A percentile compares a stretch with the other conserved stretches of the same genome.
These are phyloP conservation scores for Drosophila lini DNA, from an alignment of 1,140 invertebrate genomes.

Conservation along the genomic window DNA sequence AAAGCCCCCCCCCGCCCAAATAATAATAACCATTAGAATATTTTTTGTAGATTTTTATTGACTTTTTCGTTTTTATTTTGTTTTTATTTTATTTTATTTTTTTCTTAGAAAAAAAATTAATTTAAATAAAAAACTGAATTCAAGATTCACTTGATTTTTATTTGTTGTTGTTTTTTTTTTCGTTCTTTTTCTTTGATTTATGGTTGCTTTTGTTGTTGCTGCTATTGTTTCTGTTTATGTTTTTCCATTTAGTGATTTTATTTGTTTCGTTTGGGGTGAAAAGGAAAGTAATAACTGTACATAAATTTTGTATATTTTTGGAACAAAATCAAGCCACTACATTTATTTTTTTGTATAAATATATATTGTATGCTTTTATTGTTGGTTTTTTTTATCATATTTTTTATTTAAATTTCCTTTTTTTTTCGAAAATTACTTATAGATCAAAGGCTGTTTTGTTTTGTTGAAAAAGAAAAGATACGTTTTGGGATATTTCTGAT, in stretches of 20 bases:
- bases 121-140: constrained; percentile 41
- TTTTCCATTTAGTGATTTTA: constrained; percentile 14
- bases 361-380: constrained; percentile 50
- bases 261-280: background rate
- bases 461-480: constrained; percentile 13
- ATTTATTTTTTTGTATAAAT: constrained; percentile 43
- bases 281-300: constrained; percentile 34
- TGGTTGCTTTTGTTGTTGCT: constrained; percentile 26
- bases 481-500: background rate
- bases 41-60: constrained; percentile 39
- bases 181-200: constrained; percentile 27
- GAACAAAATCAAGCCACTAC: constrained; percentile 48
- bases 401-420: constrained; percentile 2
- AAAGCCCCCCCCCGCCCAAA: background rate
- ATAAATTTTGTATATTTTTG: constrained; percentile 21
- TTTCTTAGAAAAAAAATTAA: constrained; percentile 43
- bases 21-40: background rate
- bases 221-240: constrained; percentile 11
- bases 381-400: constrained; percentile 5
- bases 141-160: constrained; percentile 17
- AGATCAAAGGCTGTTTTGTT: constrained; percentile 40
- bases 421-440: constrained; percentile 43
- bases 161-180: background rate
- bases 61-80: constrained; percentile 39
- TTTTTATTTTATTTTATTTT: constrained; percentile 25